A percentile compares a stretch with the other conserved stretches of the same genome.
phyloP scores from a whole-genome alignment of 2,888 invertebrate species.

The Nemurella pictetii region DNA sequence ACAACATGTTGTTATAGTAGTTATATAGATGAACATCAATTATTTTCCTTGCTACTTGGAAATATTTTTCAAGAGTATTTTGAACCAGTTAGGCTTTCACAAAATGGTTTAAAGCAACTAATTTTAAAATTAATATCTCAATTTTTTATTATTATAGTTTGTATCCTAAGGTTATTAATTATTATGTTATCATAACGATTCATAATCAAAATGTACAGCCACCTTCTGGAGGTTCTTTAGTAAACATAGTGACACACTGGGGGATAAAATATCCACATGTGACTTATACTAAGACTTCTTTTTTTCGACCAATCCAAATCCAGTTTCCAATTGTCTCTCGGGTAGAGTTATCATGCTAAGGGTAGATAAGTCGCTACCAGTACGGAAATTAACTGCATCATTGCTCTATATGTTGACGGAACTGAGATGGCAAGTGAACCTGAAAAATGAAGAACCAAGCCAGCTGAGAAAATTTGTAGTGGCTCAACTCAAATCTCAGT shows the following conservation, averaged over 20 bases:
- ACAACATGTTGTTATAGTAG: neutral
- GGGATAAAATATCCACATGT: conserved; percentile 7
- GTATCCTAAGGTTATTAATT: conserved; percentile 19
- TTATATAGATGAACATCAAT: conserved; percentile 5
- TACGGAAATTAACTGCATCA: too few relatives aligned
- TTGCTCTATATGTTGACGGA: too few relatives aligned
- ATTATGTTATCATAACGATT: conserved; percentile 28
- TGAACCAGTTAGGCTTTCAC: neutral
- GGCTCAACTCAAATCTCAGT: too few relatives aligned
- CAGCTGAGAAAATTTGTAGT: too few relatives aligned
- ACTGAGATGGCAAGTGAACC: neutral
- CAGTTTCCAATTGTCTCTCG: too few relatives aligned
- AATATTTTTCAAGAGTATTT: neutral
- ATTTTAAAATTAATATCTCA: conserved; percentile 27
- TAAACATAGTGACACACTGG: conserved; percentile 27
- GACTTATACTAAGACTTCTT: neutral
- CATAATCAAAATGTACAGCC: conserved; percentile 26
- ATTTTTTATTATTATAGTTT: conserved; percentile 31
- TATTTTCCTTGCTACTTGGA: conserved; percentile 15
- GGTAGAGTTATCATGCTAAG: too few relatives aligned
- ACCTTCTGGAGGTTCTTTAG: neutral
- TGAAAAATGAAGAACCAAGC: neutral
- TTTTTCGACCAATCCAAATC: too few relatives aligned
- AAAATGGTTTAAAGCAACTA: neutral
- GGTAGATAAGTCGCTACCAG: too few relatives aligned